Evolutionary conservation across 2,797 vertebrate genomes (phyloP).

Genomic region (Intellagama lesueurii): DNA sequence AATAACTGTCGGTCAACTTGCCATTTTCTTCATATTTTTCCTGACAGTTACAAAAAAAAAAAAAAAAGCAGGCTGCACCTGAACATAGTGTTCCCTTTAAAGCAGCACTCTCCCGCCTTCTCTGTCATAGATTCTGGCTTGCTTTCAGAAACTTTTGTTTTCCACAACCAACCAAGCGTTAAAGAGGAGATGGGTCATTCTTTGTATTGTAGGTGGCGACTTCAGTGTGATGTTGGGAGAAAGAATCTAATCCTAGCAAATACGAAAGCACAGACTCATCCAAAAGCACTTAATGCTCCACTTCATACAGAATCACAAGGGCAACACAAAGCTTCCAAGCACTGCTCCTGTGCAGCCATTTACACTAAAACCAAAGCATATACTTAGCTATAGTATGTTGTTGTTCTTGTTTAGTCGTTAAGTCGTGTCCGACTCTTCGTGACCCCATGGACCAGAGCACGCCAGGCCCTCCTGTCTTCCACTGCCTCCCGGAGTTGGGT

Average conservation of each 20-base stretch:
- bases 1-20: constrained; percentile 44
- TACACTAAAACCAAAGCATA: neutral
- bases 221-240: constrained; percentile 16
- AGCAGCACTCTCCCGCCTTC: neutral
- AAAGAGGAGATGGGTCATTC: neutral
- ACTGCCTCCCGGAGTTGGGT: too few relatives aligned
- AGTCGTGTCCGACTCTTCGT: too few relatives aligned
- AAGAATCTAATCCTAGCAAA: neutral
- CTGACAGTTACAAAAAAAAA: constrained; percentile 17
- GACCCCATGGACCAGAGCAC: too few relatives aligned
- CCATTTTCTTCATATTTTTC: constrained; percentile 44
- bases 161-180: constrained; percentile 6
- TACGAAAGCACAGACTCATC: constrained; percentile 15
- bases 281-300: neutral
- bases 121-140: constrained; percentile 11
- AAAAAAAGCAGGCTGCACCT: neutral
- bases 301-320: neutral
- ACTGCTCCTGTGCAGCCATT: neutral
- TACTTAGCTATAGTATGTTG: too few relatives aligned
- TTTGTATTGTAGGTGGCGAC: constrained; percentile 10
- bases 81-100: constrained; percentile 9
- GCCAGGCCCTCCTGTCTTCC: too few relatives aligned
- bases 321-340: neutral
- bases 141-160: neutral
- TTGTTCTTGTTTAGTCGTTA: too few relatives aligned